phyloP scores from a whole-genome alignment of 2,797 vertebrate genomes.

The Sparus aurata region DNA sequence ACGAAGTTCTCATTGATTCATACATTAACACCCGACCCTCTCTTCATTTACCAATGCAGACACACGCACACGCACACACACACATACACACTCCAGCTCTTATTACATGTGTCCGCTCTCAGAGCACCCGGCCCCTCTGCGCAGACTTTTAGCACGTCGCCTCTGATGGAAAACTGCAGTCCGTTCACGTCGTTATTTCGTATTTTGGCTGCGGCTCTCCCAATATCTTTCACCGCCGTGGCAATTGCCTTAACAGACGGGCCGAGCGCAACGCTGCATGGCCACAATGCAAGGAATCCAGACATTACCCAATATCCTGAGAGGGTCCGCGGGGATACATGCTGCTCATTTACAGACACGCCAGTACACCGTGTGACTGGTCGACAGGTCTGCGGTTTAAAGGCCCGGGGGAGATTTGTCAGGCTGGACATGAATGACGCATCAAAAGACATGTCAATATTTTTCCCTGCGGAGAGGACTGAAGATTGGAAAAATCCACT shows the following conservation, averaged over 20 bases:
- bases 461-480: conserved; percentile 16
- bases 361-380: conserved; percentile 16
- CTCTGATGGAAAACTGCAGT: conserved; percentile 72
- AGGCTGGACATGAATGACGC: conserved; percentile 39
- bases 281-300: conserved; percentile 74
- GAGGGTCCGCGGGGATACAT: conserved; percentile 48
- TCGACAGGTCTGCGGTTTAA: conserved; percentile 43
- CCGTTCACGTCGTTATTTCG: conserved; percentile 57
- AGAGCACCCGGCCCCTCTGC: conserved; percentile 33
- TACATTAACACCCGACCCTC: conserved; percentile 2
- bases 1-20: neutral
- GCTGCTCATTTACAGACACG: conserved; percentile 55
- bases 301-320: conserved; percentile 82
- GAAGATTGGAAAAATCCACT: neutral
- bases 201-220: conserved; percentile 54
- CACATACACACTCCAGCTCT: conserved; percentile 46
- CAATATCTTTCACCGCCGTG: conserved; percentile 62
- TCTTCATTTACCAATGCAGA: neutral
- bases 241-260: conserved; percentile 75
- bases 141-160: conserved; percentile 51
- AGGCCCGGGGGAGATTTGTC: conserved; percentile 40
- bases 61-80: neutral
- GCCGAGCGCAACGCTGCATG: conserved; percentile 8
- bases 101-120: conserved; percentile 63
- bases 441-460: conserved; percentile 38